Evolutionary conservation across 2,888 invertebrate species (phyloP), one percentile per base, ranked within the genome.

Genomic region (Lepidocyrtinus sp.): DNA sequence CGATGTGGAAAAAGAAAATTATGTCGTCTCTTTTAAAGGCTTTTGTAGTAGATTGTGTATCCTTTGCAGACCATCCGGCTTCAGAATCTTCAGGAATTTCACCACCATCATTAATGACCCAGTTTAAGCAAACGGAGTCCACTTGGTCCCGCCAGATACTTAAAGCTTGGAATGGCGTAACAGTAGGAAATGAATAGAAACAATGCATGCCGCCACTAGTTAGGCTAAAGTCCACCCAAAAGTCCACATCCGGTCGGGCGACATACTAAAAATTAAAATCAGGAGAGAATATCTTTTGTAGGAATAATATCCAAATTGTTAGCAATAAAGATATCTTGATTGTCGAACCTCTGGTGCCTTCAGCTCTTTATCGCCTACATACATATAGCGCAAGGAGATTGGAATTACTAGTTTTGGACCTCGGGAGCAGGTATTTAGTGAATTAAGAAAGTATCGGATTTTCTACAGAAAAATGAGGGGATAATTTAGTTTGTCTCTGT

Each of bases 201-300:
- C 25, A 17, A 25, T 82, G 82, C 12, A 79, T 36, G 27, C 78
- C 26, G 24, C 69, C 75, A 36, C 82, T 82, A 1, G 0, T 5
- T 12, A 69, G 27, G 63, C 82, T 75, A 21, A 82, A 82, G 24
- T 82, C 82, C 12, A 79, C 72, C 79, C 82, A 82, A 45, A 75
- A 75, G 1, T 82, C 61, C 1, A 9, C 2, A 1, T 21, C 46
- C 0, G 59, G n/a, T n/a, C n/a, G n/a, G n/a, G n/a, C n/a, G n/a
- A n/a, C 22, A 0, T 61, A 36, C 9, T 59, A 19, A 19, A 67
- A 61, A 62, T 65, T 74, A 36, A 9, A 63, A 2, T 21, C 21
- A 46, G 24, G 45, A 19, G 70, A 27, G 26, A 61, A 71, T 24
- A 45, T 27, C 21, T 22, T 17, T 69, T 61, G 24, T 1, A 24